Conservation (phyloP, 1,140 invertebrate genomes). For the Brachionus koreanus region DNA sequence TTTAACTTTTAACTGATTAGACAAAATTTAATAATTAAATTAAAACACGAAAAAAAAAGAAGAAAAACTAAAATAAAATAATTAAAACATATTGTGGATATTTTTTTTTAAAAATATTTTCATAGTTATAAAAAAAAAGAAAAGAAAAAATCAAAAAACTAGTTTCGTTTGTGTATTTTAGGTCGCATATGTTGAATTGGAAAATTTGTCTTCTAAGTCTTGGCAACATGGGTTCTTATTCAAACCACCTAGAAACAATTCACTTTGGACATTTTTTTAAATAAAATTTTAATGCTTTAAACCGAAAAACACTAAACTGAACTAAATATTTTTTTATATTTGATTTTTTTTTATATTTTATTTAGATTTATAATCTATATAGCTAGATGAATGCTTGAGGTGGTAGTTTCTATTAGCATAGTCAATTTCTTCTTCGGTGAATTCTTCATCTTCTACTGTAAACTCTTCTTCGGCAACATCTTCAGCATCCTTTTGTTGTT, state of each 20-base stretch:
- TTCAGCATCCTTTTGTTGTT: not conserved
- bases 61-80: not conserved
- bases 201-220: conserved; percentile 50
- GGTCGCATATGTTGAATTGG: too few relatives aligned
- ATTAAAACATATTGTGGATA: not conserved
- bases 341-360: not conserved
- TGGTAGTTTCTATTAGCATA: too few relatives aligned
- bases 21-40: not conserved
- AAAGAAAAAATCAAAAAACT: too few relatives aligned
- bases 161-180: too few relatives aligned
- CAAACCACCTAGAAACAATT: conserved; percentile 49
- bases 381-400: not conserved
- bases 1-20: not conserved
- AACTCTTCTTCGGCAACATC: not conserved
- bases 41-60: not conserved
- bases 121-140: too few relatives aligned
- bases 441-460: not conserved
- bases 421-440: not conserved
- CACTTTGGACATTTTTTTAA: conserved; percentile 24
- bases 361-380: not conserved
- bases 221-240: conserved; percentile 48
- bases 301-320: not conserved
- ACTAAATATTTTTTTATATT: not conserved
- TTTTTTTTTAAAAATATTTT: not conserved
- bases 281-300: not conserved